A percentile compares a stretch with the other conserved stretches of the same genome.
Evolutionary conservation across 2,113 vertebrate genomes (phyloP).

Genomic region (human (Homo sapiens)): DNA sequence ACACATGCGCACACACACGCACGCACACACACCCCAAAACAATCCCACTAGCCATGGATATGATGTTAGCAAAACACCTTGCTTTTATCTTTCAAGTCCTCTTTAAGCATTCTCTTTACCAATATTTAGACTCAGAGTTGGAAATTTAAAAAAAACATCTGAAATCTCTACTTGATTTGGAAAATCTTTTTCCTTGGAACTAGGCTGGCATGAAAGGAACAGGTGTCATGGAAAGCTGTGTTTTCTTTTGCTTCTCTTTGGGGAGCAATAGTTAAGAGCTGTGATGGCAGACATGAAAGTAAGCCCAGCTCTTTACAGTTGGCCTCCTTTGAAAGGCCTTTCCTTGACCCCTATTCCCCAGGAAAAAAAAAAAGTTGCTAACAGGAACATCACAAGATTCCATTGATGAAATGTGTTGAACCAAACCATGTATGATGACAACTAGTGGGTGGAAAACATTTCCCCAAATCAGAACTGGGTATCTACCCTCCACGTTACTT

Average conservation of each 20-base stretch:
- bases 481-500: slow-evolving; percentile 67
- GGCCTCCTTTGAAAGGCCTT: slow-evolving; percentile 48
- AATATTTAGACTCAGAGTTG: background rate
- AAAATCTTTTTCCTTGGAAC: background rate
- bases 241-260: slow-evolving; percentile 55
- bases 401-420: slow-evolving; percentile 63
- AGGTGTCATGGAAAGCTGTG: background rate
- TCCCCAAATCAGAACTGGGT: slow-evolving; percentile 63
- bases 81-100: background rate
- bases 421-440: slow-evolving; percentile 65
- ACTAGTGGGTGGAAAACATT: slow-evolving; percentile 63
- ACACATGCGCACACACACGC: no score
- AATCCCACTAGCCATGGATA: no score
- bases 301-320: background rate
- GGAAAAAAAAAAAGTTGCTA: slow-evolving; percentile 26
- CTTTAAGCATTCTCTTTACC: background rate
- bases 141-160: background rate
- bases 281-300: slow-evolving; percentile 38
- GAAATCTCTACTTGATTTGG: background rate
- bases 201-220: background rate
- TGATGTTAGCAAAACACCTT: background rate
- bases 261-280: background rate
- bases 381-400: slow-evolving; percentile 61
- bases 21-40: no score
- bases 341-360: slow-evolving; percentile 53